Evolutionary conservation across 2,888 invertebrate genomes (phyloP).

Genomic region (Tryphoninae sp.): DNA sequence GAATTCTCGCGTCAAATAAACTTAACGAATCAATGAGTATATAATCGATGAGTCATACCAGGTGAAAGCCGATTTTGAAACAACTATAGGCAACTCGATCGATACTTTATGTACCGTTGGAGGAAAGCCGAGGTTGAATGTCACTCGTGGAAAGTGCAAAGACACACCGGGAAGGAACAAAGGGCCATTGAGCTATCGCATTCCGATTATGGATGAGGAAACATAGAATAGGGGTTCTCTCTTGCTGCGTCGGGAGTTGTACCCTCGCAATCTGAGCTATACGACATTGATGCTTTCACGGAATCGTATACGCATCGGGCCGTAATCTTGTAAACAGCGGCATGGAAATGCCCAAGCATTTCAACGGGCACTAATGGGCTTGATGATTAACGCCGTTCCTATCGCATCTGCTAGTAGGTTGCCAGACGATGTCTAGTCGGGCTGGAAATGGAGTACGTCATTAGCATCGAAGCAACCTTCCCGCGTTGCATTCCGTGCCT

Average conservation of each 20-base stretch:
- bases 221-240: constrained; percentile 24
- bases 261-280: neutral
- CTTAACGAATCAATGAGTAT: too few relatives aligned
- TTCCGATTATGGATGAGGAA: constrained; percentile 43
- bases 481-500: neutral
- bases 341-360: constrained; percentile 71
- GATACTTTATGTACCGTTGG: neutral
- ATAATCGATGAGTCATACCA: too few relatives aligned
- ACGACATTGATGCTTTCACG: constrained; percentile 54
- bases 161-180: constrained; percentile 36
- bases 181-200: constrained; percentile 24
- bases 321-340: constrained; percentile 73
- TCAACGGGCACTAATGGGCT: constrained; percentile 64
- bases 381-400: constrained; percentile 57
- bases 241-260: neutral
- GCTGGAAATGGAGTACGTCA: constrained; percentile 52
- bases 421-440: constrained; percentile 46
- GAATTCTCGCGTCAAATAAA: too few relatives aligned
- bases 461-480: constrained; percentile 40
- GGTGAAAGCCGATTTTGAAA: neutral
- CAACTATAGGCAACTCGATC: neutral
- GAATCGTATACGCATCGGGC: constrained; percentile 66
- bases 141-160: constrained; percentile 18
- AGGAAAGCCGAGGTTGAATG: neutral
- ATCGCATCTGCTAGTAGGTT: constrained; percentile 40